phyloP scores from a whole-genome alignment of 2,113 vertebrate genomes.

The Hippocampus abdominalis region DNA sequence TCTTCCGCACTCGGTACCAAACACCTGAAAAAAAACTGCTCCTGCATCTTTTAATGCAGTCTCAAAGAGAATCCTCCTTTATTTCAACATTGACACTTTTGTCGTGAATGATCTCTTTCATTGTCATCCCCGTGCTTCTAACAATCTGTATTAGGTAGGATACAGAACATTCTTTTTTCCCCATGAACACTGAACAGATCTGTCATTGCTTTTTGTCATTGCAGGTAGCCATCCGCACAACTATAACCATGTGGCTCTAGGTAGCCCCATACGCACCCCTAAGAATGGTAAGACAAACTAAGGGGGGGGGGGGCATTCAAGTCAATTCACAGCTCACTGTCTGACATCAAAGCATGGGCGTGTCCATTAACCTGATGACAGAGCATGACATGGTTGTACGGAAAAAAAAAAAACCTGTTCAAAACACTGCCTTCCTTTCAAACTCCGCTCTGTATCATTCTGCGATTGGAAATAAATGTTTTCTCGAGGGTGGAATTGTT shows the following conservation, averaged over 20 bases:
- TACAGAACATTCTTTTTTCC: constrained; percentile 24
- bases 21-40: too few species aligned
- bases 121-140: constrained; percentile 15
- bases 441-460: constrained; percentile 19
- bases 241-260: constrained; percentile 91
- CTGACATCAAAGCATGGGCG: not conserved
- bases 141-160: constrained; percentile 34
- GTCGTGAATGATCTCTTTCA: constrained; percentile 48
- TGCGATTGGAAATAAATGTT: constrained; percentile 23
- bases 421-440: constrained; percentile 26
- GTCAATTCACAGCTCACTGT: constrained; percentile 10
- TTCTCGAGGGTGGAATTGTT: constrained; percentile 33
- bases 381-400: constrained; percentile 15
- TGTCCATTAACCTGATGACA: constrained; percentile 9
- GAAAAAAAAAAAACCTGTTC: constrained; percentile 12
- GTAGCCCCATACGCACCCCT: constrained; percentile 90
- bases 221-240: constrained; percentile 91
- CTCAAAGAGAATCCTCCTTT: too few species aligned
- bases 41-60: too few species aligned
- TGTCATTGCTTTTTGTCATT: constrained; percentile 75
- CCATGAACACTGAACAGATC: constrained; percentile 49
- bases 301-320: not conserved
- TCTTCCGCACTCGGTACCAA: constrained; percentile 28
- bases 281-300: constrained; percentile 85
- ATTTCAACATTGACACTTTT: not conserved